Evolutionary conservation across 2,888 invertebrate species (phyloP).

Genomic region (Gnatocerus cornutus): DNA sequence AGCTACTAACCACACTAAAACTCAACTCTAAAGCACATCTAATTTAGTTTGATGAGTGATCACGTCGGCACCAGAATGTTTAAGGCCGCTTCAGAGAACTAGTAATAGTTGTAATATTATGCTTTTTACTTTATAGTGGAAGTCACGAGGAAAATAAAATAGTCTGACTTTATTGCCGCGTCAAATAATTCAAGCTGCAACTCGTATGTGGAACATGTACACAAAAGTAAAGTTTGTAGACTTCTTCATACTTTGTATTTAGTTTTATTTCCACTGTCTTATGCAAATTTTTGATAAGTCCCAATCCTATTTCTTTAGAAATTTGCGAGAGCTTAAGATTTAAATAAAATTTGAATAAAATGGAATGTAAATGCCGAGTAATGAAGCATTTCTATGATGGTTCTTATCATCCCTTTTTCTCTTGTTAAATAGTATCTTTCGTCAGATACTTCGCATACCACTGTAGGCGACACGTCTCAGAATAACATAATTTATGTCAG

Average conservation of each 20-base stretch:
- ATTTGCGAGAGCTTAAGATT: slow-evolving; percentile 26
- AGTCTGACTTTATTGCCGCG: neutral
- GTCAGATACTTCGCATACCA: slow-evolving; percentile 32
- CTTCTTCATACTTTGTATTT: neutral
- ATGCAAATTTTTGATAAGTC: slow-evolving; percentile 37
- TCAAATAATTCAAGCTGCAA: slow-evolving; percentile 11
- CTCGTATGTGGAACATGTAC: neutral
- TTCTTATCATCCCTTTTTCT: slow-evolving; percentile 10
- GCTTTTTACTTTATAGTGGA: neutral
- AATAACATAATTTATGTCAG: slow-evolving; percentile 42
- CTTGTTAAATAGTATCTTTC: slow-evolving; percentile 21
- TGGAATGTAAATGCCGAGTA: slow-evolving; percentile 29
- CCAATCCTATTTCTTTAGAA: slow-evolving; percentile 34
- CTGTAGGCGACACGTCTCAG: slow-evolving; percentile 28
- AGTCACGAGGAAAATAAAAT: slow-evolving; percentile 7
- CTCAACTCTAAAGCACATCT: too few species aligned
- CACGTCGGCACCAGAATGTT: too few species aligned
- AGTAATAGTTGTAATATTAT: neutral
- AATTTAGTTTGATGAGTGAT: neutral
- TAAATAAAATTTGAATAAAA: slow-evolving; percentile 47
- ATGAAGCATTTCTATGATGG: slow-evolving; percentile 22
- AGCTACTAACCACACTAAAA: too few species aligned
- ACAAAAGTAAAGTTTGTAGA: slow-evolving; percentile 15
- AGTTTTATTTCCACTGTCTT: slow-evolving; percentile 10
- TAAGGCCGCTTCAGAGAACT: too few species aligned